phyloP scores from a whole-genome alignment of 2,113 vertebrate genomes.

The Brachyistius frenatus region DNA sequence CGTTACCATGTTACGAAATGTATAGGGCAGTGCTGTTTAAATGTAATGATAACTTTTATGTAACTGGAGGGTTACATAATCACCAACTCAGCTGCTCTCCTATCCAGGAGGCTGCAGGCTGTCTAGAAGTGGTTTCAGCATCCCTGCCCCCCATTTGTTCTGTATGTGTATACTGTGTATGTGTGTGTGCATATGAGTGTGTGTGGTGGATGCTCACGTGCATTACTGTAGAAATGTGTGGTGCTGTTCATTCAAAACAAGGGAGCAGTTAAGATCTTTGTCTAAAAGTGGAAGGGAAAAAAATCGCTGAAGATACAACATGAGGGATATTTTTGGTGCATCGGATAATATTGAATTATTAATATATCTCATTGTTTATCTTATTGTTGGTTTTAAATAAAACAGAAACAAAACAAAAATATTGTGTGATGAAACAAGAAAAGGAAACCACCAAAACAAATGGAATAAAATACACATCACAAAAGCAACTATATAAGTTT shows the following conservation, averaged over 20 bases:
- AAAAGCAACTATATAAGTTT: too few relatives aligned
- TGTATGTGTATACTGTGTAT: conserved; percentile 13
- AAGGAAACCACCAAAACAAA: too few relatives aligned
- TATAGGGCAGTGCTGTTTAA: conserved; percentile 49
- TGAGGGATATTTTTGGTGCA: not conserved
- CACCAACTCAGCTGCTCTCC: conserved; percentile 53
- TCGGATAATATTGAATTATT: too few relatives aligned
- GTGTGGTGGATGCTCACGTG: conserved; percentile 15
- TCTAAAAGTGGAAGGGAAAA: not conserved
- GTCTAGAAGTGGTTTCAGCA: conserved; percentile 63
- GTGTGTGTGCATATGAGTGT: not conserved
- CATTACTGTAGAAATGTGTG: not conserved
- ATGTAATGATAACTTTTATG: conserved; percentile 65
- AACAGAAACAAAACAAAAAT: not conserved
- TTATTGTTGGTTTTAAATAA: not conserved
- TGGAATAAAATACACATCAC: too few relatives aligned
- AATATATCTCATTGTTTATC: not conserved
- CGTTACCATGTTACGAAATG: conserved; percentile 29
- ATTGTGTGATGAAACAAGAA: not conserved
- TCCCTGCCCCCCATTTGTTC: conserved; percentile 41
- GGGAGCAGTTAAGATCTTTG: not conserved
- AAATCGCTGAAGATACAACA: not conserved
- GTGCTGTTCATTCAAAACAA: conserved; percentile 19
- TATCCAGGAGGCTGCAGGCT: conserved; percentile 60
- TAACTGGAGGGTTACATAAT: conserved; percentile 73